These are phyloP conservation scores for Epinephelus cyanopodus DNA, from an alignment of 2,113 vertebrate species.

Conservation along the genomic window DNA sequence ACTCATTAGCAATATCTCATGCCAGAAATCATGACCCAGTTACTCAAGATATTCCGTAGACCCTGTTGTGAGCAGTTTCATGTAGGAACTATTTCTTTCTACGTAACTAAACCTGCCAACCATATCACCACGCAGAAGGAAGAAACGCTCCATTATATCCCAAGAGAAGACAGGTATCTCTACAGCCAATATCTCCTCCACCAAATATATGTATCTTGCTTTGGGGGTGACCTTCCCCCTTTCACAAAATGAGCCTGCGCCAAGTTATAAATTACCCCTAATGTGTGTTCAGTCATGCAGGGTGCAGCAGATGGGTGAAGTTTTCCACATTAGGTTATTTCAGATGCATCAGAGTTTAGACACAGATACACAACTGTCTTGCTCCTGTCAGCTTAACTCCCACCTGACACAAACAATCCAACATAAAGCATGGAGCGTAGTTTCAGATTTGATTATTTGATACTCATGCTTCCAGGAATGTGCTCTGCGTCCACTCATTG, in stretches of 20 bases:
- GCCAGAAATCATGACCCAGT: no score
- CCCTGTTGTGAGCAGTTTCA: no score
- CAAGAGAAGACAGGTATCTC: no score
- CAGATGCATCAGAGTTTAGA: not conserved
- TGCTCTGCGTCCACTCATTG: not conserved
- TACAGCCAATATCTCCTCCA: no score
- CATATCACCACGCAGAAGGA: no score
- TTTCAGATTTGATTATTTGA: conserved; percentile 13
- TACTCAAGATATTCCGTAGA: no score
- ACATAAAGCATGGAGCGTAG: not conserved
- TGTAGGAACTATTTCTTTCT: no score
- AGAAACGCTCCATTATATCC: no score
- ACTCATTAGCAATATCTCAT: no score
- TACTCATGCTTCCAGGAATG: not conserved
- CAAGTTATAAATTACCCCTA: not conserved
- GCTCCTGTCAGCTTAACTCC: not conserved
- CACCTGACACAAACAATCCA: conserved; percentile 4
- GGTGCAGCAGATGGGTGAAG: not conserved
- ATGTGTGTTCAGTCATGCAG: not conserved
- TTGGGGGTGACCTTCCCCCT: no score
- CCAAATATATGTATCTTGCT: no score
- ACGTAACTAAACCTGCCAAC: no score
- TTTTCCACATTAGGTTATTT: not conserved
- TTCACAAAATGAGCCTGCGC: not conserved
- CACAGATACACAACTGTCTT: not conserved